Conservation (phyloP, 2,113 vertebrate genomes). For the Oreocharis arfaki region DNA sequence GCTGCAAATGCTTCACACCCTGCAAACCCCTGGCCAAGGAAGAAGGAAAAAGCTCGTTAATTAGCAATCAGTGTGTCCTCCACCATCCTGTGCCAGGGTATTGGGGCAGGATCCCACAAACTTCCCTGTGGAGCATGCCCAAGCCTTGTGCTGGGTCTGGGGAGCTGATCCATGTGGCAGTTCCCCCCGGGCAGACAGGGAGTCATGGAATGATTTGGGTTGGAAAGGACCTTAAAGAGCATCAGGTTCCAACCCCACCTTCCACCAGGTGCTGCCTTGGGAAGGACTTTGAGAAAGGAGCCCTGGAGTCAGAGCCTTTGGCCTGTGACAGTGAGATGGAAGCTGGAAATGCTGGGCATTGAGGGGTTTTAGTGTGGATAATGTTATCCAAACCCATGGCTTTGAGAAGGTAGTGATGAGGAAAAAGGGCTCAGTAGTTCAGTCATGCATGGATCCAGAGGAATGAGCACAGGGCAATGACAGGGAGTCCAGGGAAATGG, state of each 20-base stretch:
- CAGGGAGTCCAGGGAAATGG: neutral
- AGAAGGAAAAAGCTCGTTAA: neutral
- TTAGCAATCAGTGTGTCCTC: neutral
- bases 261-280: neutral
- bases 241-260: neutral
- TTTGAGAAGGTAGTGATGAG: neutral
- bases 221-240: neutral
- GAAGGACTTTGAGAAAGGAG: neutral
- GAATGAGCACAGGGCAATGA: neutral
- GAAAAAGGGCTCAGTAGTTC: neutral
- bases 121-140: rapidly evolving
- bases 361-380: neutral
- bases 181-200: neutral
- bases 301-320: neutral
- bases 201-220: neutral
- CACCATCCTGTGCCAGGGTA: neutral
- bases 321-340: neutral
- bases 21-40: neutral
- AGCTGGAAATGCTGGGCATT: neutral
- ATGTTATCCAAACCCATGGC: neutral
- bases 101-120: neutral
- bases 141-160: neutral
- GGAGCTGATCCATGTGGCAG: neutral
- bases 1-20: neutral
- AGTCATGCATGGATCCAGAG: neutral